phyloP scores from a whole-genome alignment of 2,113 vertebrate species.

The Sus scrofa region DNA sequence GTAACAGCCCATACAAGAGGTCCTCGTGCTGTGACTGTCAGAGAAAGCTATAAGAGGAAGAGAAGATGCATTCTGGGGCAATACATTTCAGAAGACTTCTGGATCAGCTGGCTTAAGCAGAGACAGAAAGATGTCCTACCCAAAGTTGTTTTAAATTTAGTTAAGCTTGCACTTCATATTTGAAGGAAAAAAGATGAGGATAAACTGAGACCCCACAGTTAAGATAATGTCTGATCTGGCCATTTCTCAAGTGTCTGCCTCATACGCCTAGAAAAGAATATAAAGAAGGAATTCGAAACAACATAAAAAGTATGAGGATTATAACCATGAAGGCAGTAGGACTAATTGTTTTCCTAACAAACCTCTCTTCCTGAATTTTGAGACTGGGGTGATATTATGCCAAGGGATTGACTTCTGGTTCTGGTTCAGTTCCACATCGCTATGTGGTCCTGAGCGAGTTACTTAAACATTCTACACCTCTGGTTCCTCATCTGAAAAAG shows the following conservation, averaged over 20 bases:
- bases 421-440: background rate
- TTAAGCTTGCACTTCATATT: background rate
- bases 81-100: slow-evolving; percentile 33
- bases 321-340: background rate
- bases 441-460: background rate
- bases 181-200: slow-evolving; percentile 2
- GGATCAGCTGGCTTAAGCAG: slow-evolving; percentile 28
- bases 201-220: background rate
- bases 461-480: background rate
- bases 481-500: background rate
- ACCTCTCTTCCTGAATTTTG: background rate
- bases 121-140: background rate
- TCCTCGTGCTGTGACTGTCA: slow-evolving; percentile 4
- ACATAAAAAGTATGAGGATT: background rate
- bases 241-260: slow-evolving; percentile 35
- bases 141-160: background rate
- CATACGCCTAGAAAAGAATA: background rate
- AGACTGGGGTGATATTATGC: background rate
- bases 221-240: slow-evolving; percentile 10
- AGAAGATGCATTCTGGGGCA: background rate
- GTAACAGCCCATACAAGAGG: slow-evolving; percentile 15
- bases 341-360: slow-evolving; percentile 13
- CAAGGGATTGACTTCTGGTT: background rate
- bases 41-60: background rate
- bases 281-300: slow-evolving; percentile 43